These are phyloP conservation scores for Rousettus leschenaultii DNA, from an alignment of 2,113 vertebrate genomes.

Conservation along the genomic window DNA sequence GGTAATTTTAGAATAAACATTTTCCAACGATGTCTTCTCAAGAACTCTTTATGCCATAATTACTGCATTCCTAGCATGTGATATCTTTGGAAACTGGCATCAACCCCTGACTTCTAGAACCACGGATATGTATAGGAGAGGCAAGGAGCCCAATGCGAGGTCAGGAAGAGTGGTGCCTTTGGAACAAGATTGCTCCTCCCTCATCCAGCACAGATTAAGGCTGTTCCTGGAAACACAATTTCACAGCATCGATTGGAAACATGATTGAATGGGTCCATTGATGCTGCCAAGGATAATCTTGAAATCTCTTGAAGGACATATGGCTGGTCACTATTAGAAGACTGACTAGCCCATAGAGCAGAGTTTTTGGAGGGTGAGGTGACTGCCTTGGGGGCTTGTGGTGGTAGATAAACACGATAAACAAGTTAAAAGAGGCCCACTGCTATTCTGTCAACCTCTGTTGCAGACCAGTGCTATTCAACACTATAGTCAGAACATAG, in stretches of 20 bases:
- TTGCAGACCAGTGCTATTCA: background rate
- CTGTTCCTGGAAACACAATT: background rate
- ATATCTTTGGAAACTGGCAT: background rate
- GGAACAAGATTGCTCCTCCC: background rate
- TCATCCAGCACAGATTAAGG: background rate
- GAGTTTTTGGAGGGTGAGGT: background rate
- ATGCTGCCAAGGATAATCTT: background rate
- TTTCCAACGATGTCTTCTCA: background rate
- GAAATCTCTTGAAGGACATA: background rate
- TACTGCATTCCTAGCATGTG: background rate
- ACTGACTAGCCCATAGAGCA: background rate
- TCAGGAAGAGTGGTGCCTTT: background rate
- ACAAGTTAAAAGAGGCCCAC: background rate
- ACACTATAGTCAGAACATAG: background rate
- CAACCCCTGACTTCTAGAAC: background rate
- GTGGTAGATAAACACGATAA: background rate
- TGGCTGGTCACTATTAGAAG: background rate
- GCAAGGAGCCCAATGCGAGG: background rate
- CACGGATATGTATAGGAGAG: background rate
- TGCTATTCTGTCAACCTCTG: background rate
- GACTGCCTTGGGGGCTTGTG: fast-evolving
- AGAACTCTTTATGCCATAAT: background rate
- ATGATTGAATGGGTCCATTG: background rate
- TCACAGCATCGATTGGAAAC: background rate
- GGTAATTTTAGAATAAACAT: no score